phyloP scores from a whole-genome alignment of 37 sponge, comb jelly and placozoan species.

The Cliona cf. orientalis region DNA sequence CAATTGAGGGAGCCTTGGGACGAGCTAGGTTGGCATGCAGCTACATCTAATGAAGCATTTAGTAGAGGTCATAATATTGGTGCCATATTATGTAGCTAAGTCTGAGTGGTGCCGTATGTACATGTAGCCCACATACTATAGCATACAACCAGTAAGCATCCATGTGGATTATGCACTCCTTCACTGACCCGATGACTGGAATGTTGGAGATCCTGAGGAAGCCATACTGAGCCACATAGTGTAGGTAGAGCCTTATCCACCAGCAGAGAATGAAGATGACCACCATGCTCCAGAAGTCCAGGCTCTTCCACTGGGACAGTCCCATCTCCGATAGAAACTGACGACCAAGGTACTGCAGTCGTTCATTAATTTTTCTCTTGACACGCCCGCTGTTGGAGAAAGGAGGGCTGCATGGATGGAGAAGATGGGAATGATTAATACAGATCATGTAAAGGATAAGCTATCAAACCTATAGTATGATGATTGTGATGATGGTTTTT shows the following conservation, averaged over 20 bases:
- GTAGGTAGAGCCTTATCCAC: constrained; percentile 14
- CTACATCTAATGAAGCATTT: not conserved
- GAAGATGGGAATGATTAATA: not conserved
- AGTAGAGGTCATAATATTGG: not conserved
- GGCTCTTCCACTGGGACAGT: constrained; percentile 1
- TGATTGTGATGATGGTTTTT: not conserved
- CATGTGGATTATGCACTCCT: not conserved
- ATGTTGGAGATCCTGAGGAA: not conserved
- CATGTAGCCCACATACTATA: too few relatives aligned
- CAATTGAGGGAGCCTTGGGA: not conserved
- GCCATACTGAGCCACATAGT: constrained; percentile 19
- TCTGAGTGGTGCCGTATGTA: not conserved
- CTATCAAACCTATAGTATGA: too few relatives aligned
- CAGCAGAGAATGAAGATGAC: constrained; percentile 8
- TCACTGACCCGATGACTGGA: constrained; percentile 5
- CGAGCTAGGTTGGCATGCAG: not conserved
- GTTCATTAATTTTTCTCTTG: not conserved
- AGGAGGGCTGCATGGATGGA: not conserved
- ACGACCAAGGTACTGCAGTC: constrained; percentile 24
- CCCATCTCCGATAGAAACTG: constrained; percentile 12
- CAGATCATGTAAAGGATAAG: too few relatives aligned
- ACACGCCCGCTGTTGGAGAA: not conserved
- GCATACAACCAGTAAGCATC: too few relatives aligned
- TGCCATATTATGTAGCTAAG: not conserved
- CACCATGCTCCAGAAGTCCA: constrained; percentile 17